Evolutionary conservation across 2,888 invertebrate species (phyloP), one percentile per base, ranked within the genome.

Genomic region (Eugnorisma glareosa): DNA sequence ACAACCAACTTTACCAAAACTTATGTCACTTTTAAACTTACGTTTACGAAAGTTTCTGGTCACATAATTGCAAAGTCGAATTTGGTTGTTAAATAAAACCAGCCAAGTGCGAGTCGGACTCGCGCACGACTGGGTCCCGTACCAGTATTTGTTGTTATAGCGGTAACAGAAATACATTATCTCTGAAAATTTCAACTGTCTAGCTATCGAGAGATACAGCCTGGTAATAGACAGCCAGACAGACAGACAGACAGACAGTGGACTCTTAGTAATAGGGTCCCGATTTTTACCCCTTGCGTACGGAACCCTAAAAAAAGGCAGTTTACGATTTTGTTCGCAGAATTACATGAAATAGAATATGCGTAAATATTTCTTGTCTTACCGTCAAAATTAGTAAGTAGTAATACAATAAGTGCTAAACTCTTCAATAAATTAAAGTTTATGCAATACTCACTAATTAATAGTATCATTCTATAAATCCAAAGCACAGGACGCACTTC

Each of bases 1-100:
- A 72, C 15, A 51, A 35, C 7, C 31, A 69, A 69, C 28, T 79
- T 79, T 61, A n/a, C 8, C 21, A 8, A 69, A 59, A 51, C 59
- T 68, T 40, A 37, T 45, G 57, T 57, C 18, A 57, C n/a, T 69
- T 15, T 37, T 40, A 37, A 37, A 63, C 37, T 13, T 24, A 24
- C 24, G 5, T 31, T 40, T 31, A 18, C 51, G 37, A 51, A 70
- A 45, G 11, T 59, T 59, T 70, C 24, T 15, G 31, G 5, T 45
- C 21, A 31, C 11, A 15, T 15, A 43, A 40, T 37, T 59, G 10
- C 37, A 24, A 68, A n/a, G 13, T 35, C 61, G 21, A 35, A 61
- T 35, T 69, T 43, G 13, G n/a, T 43, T 15, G 8, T 69, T n/a
- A n/a, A 31, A 7, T 28, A 28, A n/a, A n/a, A 45, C 0, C 45